A percentile compares a stretch with the other conserved stretches of the same genome.
phyloP scores from a whole-genome alignment of 2,797 vertebrate genomes.

The Brachymystax lenok region DNA sequence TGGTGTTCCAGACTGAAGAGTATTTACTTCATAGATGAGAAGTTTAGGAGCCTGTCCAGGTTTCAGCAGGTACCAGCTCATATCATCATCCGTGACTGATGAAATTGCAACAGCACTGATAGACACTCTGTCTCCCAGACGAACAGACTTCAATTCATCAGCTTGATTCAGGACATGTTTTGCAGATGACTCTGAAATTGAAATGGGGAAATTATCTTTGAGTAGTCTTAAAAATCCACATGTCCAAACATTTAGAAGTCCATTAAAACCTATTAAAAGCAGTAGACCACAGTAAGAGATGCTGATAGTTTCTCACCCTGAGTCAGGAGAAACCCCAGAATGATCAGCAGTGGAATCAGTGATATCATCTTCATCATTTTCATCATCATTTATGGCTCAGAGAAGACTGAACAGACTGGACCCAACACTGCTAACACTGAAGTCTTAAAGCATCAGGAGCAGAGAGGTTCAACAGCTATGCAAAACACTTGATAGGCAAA shows the following conservation, averaged over 20 bases:
- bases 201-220: neutral
- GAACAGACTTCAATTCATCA: conserved; percentile 21
- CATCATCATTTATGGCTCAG: neutral
- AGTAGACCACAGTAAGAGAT: neutral
- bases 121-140: conserved; percentile 37
- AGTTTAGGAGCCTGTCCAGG: conserved; percentile 52
- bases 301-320: neutral
- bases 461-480: neutral
- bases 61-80: no score
- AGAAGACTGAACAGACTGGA: neutral
- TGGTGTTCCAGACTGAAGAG: no score
- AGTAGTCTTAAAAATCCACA: neutral
- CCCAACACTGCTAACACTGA: neutral
- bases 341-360: neutral
- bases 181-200: neutral
- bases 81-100: rapidly evolving
- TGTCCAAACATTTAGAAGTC: neutral
- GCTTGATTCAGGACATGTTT: neutral
- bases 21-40: conserved; percentile 33
- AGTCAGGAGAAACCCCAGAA: neutral
- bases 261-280: no score
- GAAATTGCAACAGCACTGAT: conserved; percentile 47
- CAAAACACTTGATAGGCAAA: neutral
- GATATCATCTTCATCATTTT: neutral
- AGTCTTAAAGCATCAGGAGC: conserved; percentile 12